Conservation (phyloP, 53 echinoderm and acorn worm species). For the Echinometra lucunter region DNA sequence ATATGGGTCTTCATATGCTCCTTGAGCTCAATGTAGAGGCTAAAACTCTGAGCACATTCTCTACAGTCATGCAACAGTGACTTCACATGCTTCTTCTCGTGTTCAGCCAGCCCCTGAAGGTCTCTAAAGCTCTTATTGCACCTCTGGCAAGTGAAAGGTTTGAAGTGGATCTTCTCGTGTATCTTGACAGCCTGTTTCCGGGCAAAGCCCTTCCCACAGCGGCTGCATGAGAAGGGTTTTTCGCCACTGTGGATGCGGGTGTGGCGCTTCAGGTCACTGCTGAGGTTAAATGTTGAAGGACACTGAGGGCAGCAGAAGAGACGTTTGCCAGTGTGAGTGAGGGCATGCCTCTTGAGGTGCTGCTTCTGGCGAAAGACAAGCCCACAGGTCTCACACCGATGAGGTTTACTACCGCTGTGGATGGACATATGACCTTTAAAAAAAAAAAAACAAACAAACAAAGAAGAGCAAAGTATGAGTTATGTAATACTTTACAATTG, state of each 20-base stretch:
- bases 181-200: conserved; percentile 68
- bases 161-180: conserved; percentile 60
- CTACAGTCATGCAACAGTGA: conserved; percentile 18
- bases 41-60: conserved; percentile 22
- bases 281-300: conserved; percentile 55
- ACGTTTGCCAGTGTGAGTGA: conserved; percentile 63
- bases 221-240: conserved; percentile 46
- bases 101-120: conserved; percentile 53
- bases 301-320: conserved; percentile 66
- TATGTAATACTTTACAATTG: not conserved
- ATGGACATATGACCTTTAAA: conserved; percentile 63
- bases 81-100: conserved; percentile 56
- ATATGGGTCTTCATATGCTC: conserved; percentile 8
- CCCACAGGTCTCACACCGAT: conserved; percentile 64
- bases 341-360: conserved; percentile 65
- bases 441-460: not conserved
- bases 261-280: conserved; percentile 70
- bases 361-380: conserved; percentile 65
- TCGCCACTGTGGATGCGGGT: conserved; percentile 62
- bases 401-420: conserved; percentile 59
- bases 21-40: not conserved
- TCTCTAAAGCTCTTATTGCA: conserved; percentile 67
- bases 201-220: conserved; percentile 61
- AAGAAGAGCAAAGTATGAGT: too few species aligned
- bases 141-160: conserved; percentile 64